Conservation (phyloP, 2,113 vertebrate species). For the Lutjanus erythropterus region DNA sequence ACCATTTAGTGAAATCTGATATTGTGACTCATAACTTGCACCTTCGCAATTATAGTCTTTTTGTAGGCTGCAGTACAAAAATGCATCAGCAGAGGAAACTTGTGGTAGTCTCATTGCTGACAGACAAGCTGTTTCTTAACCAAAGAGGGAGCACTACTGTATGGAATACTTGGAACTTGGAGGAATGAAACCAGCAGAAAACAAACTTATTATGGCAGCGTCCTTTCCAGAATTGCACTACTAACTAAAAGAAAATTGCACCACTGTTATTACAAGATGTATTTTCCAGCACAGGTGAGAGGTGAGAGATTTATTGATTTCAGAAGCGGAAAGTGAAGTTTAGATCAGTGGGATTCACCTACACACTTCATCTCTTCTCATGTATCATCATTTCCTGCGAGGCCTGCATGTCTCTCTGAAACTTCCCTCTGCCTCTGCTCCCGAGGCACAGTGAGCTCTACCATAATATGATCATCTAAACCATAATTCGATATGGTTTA, state of each 20-base stretch:
- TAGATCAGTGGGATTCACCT: constrained; percentile 47
- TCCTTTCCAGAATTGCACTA: background rate
- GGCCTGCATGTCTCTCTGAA: constrained; percentile 37
- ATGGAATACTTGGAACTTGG: background rate
- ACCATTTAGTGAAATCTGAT: too few species aligned
- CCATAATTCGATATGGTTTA: constrained; percentile 72
- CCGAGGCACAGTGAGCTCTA: constrained; percentile 42
- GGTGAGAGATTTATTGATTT: constrained; percentile 22
- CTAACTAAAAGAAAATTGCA: background rate
- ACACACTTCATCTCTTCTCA: constrained; percentile 46
- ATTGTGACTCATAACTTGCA: too few species aligned
- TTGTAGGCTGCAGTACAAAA: background rate
- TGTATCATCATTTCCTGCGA: constrained; percentile 62
- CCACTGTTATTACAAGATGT: constrained; percentile 1
- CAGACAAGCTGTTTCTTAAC: background rate
- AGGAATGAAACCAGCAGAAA: background rate
- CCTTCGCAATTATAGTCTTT: background rate
- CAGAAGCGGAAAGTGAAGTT: constrained; percentile 40
- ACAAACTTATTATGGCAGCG: background rate
- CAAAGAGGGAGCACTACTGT: background rate
- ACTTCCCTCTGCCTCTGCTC: constrained; percentile 42
- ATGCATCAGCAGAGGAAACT: background rate
- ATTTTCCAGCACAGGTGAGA: constrained; percentile 3
- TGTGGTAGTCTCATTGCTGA: too few species aligned
- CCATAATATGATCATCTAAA: constrained; percentile 71